Conservation (phyloP, 2,888 invertebrate genomes). For the Ochropleura plecta region DNA sequence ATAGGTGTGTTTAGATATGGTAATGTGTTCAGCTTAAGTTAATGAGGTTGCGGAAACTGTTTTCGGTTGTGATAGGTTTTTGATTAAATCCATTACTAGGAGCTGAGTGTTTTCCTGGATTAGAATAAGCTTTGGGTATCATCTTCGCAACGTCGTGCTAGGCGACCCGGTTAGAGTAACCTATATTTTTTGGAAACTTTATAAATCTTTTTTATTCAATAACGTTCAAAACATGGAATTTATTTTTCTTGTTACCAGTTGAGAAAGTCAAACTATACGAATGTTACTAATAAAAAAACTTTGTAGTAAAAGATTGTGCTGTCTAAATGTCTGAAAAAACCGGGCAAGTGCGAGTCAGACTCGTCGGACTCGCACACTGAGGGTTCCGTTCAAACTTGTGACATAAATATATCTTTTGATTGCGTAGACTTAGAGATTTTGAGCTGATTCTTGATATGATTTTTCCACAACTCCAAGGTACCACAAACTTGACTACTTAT, state of each 20-base stretch:
- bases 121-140: conserved; percentile 47
- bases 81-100: conserved; percentile 57
- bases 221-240: not conserved
- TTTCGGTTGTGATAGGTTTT: conserved; percentile 57
- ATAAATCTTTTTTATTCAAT: not conserved
- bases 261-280: not conserved
- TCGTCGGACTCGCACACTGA: no score
- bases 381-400: no score
- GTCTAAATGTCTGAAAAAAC: not conserved
- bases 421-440: no score
- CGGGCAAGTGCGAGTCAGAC: no score
- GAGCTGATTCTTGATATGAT: no score
- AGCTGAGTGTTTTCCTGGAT: conserved; percentile 43
- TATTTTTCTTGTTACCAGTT: conserved; percentile 7
- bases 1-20: conserved; percentile 54
- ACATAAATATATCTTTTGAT: no score
- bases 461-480: no score
- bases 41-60: conserved; percentile 60
- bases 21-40: conserved; percentile 61
- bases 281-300: not conserved
- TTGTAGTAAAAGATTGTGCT: not conserved
- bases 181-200: conserved; percentile 1
- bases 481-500: no score
- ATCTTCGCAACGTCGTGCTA: conserved; percentile 19
- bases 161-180: not conserved